Evolutionary conservation across 2,797 vertebrate species (phyloP), one percentile per base, ranked within the genome.

Genomic region (Eospalax fontanierii): DNA sequence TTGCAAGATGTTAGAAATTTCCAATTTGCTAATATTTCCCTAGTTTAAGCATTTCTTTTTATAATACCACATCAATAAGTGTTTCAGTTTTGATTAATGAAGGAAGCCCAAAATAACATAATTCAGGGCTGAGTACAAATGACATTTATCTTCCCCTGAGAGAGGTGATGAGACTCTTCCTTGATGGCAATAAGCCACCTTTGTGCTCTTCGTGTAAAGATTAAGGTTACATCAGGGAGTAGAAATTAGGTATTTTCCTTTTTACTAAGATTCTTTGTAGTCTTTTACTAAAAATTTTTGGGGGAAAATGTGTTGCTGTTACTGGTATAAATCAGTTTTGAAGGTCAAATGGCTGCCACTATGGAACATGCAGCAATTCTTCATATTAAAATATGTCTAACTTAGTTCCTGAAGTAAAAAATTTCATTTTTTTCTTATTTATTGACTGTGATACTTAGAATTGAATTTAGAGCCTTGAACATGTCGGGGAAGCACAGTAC

Each of bases 1-100:
- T 35, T 89, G 57, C n/a, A 96, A 50, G 80, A 87, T 91, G 68
- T 38, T 93, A 80, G 74, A 50, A 92, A 90, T 96, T 95, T 97
- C 68, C 90, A 96, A n/a, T 84, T 90, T 92, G 93, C 68, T 97
- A 93, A 93, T 96, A 82, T 91, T 96, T 91, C 66, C 70, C 78
- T 91, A 61, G 19, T 91, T 95, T 93, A 92, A 79, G 18, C 61
- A 87, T 86, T 94, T 95, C 33, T 89, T 94, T 88, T 79, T 96
- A 84, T 75, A 79, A 82, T n/a, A 89, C 12, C 63, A 96, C 40
- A 73, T 82, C 63, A 93, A 84, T 92, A 94, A 84, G n/a, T 85
- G 78, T 96, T 95, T 97, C 30, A 88, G 80, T 83, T 89, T 76
- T 96, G 92, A 85, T 95, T 93, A 93, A 90, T 76, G 59, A 87